Base-by-base conservation (phyloP, 2,888 invertebrate species). In the Epicampocera succincta region DNA sequence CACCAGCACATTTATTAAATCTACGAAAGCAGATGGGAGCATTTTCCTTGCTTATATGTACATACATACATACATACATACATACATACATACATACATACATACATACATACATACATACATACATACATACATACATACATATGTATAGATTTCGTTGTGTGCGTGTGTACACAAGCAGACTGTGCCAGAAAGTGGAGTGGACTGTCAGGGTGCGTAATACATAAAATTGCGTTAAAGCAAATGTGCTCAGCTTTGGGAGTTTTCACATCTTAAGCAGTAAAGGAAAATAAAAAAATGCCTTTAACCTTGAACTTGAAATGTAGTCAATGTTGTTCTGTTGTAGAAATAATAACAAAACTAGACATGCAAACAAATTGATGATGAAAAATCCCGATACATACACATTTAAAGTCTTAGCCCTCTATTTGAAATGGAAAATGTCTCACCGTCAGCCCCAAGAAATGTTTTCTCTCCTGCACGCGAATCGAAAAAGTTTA, bases 281-380 rank as follows among this genome's bases (percentile, higher is more conserved):
- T 44, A 82, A 74, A 78, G 50, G 15, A 58, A 58, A 54, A 69
- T 9, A 15, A 44, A 48, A 75, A 76, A 58, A 25, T 52, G 8
- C 50, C 46, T 65, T 21, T 84, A 84, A 89, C 88, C 88, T 88
- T 88, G 88, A 88, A 88, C 88, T 88, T 88, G 89, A 87, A 88
- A 87, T 79, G 76, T 85, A 87, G 87, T 85, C 85, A 86, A 84
- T 84, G 85, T 85, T 85, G 87, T 86, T 86, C 84, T 83, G 87
- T 86, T 86, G 84, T 83, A 69, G 69, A 60, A 80, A 69, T 77
- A 77, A 80, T 52, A 83, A 83, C 68, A 83, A 77, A 80, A 74
- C 77, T 74, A 83, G 77, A 74, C 63, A 73, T 77, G 74, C 44
- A 73, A 71, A 58, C 60, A 54, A 68, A 74, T 80, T 76, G 42